Evolutionary conservation across 2,888 invertebrate genomes (phyloP), one percentile per base, ranked within the genome.

Genomic region (Leptinotarsa tumamoca): DNA sequence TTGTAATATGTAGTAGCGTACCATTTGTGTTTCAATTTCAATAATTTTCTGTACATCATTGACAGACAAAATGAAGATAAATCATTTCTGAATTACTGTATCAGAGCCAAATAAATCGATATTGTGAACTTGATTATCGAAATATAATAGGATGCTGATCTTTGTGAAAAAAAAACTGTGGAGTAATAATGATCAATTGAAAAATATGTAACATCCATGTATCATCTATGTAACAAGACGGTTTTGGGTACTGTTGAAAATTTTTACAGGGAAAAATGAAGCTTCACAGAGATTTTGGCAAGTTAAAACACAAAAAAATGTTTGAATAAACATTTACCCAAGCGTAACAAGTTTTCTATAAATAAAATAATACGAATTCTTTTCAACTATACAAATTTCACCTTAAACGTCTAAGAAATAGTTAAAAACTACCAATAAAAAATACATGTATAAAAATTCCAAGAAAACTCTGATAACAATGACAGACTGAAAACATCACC

Each of bases 371-470:
- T 14, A 23, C 58, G 33, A 4, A 43, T 63, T 63, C 63, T 18
- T n/a, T 43, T 4, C 17, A 17, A 68, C 72, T 68, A 75, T 75
- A 72, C 69, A 75, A 67, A 66, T 68, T 56, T 68, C 27, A 43
- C 63, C 68, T 72, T 72, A 75, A 68, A 72, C 67, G 56, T 69
- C 75, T 75, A 72, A 72, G 72, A 72, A 72, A 72, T 72, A 72
- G 75, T 75, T 69, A 50, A 66, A 75, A 72, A 75, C 69, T 75
- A 72, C 68, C 71, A 75, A 72, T 75, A 75, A 67, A 75, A 75
- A 75, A 75, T 75, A 75, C 72, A 75, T 56, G 56, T 72, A 75
- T 75, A 75, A 75, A 75, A 75, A 75, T 75, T 75, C 43, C 43
- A 75, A 69, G 71, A 74, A 72, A 72, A 72, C 56, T 72, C 72